Percentiles rank a stretch among this genome's conserved stretches.
Evolutionary conservation across 2,888 invertebrate species (phyloP).

Genomic region (Acanthopleura granulata): DNA sequence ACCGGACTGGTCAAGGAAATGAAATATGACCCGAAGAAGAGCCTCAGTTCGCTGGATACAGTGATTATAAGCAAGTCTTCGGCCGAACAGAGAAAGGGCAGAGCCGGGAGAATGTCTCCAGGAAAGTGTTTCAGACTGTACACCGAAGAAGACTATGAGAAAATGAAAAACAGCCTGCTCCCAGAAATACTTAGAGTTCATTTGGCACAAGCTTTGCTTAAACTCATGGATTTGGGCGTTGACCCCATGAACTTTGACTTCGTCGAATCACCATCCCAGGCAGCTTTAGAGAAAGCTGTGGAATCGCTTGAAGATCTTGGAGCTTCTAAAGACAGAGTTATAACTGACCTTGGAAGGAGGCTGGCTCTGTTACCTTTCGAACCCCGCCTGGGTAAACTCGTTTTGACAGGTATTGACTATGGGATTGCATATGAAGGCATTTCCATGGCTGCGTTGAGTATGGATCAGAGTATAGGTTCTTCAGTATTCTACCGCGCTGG

Average conservation of each 20-base stretch:
- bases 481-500: conserved; percentile 59
- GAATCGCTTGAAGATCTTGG: conserved; percentile 50
- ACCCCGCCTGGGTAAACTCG: conserved; percentile 55
- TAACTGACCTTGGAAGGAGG: conserved; percentile 60
- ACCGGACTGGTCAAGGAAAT: conserved; percentile 67
- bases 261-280: conserved; percentile 58
- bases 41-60: conserved; percentile 55
- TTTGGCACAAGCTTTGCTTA: conserved; percentile 58
- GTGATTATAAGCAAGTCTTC: conserved; percentile 61
- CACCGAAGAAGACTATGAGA: conserved; percentile 53
- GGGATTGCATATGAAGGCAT: conserved; percentile 53
- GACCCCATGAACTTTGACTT: conserved; percentile 61
- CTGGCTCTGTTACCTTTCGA: conserved; percentile 62
- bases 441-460: conserved; percentile 54
- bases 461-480: conserved; percentile 54
- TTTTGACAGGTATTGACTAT: conserved; percentile 43
- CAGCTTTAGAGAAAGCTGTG: conserved; percentile 50
- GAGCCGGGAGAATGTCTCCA: conserved; percentile 67
- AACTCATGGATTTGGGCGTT: conserved; percentile 62
- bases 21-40: conserved; percentile 59
- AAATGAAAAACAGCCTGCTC: conserved; percentile 49
- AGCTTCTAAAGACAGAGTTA: conserved; percentile 46
- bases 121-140: conserved; percentile 68
- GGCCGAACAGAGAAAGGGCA: conserved; percentile 69
- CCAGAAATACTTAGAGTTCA: conserved; percentile 67